phyloP scores from a whole-genome alignment of 2,797 vertebrate species.

The Linurgus olivaceus region DNA sequence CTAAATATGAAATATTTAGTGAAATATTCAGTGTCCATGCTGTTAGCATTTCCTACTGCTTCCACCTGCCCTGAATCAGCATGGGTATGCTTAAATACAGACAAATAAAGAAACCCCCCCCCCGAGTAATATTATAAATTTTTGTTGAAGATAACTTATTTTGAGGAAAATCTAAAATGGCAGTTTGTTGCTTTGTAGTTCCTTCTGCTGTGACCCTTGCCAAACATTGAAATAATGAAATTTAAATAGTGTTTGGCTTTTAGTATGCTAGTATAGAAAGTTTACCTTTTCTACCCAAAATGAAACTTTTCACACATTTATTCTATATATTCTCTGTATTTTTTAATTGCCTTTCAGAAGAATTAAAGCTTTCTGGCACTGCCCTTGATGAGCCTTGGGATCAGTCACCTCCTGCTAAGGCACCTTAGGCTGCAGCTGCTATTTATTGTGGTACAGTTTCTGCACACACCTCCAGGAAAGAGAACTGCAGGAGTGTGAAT shows the following conservation, averaged over 20 bases:
- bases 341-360: not conserved
- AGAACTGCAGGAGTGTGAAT: not conserved
- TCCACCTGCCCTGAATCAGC: not conserved
- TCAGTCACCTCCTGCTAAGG: not conserved
- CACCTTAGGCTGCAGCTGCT: not conserved
- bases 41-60: not conserved
- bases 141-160: not conserved
- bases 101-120: not conserved
- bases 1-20: not conserved
- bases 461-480: rapidly evolving
- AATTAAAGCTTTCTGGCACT: not conserved
- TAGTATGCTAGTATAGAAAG: not conserved
- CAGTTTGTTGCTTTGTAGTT: not conserved
- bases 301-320: not conserved
- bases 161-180: not conserved
- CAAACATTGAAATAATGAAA: not conserved
- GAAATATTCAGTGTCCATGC: not conserved
- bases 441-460: not conserved
- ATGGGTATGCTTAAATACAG: not conserved
- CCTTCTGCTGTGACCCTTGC: not conserved
- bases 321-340: not conserved
- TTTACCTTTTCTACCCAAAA: not conserved
- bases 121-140: not conserved
- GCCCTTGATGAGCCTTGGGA: not conserved
- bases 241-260: not conserved